Evolutionary conservation across 2,797 vertebrate species (phyloP), one percentile per base, ranked within the genome.

Genomic region (Kryptolebias ocellatus): DNA sequence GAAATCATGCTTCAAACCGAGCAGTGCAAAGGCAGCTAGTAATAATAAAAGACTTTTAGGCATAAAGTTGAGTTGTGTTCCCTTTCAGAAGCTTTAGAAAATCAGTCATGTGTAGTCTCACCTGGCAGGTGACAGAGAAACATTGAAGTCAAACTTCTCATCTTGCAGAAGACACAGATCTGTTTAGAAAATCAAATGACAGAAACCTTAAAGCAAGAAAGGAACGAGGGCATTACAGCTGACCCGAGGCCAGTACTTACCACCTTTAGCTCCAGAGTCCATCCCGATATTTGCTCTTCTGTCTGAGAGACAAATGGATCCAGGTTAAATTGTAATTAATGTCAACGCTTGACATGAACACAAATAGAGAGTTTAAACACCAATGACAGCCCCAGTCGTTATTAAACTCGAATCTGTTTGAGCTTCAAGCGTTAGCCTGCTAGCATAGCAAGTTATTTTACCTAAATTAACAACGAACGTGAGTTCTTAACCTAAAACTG

Each of bases 141-240:
- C 76, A 12, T 95, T 92, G 65, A 95, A 95, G 80, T 95, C 94
- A 82, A 95, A 94, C 82, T 93, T 92, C 86, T 95, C 94, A 42
- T 94, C 94, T 2, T 80, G 47, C 75, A 95, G 74, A 24, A 83
- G 79, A 52, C 85, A 72, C 42, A 82, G 0, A 72, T 86, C 89
- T 88, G 76, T 44, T 17, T 2, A 34, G 27, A 73, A 10, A 73
- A 34, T 78, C 10, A 60, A 18, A n/a, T 7, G 10, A 79, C 28
- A 78, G 10, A 58, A n/a, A n/a, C 6, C 27, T 0, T 1, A 59
- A 3, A 14, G 62, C 17, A 7, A 58, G 31, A 29, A 44, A 24
- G 5, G 2, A 1, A 8, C 0, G 16, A 1, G 0, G 16, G n/a
- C 2, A 0, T 0, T 12, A 5, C 31, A 0, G 37, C 4, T 2